Base-by-base conservation (phyloP, 2,888 invertebrate species). In the Bimastos eiseni region DNA sequence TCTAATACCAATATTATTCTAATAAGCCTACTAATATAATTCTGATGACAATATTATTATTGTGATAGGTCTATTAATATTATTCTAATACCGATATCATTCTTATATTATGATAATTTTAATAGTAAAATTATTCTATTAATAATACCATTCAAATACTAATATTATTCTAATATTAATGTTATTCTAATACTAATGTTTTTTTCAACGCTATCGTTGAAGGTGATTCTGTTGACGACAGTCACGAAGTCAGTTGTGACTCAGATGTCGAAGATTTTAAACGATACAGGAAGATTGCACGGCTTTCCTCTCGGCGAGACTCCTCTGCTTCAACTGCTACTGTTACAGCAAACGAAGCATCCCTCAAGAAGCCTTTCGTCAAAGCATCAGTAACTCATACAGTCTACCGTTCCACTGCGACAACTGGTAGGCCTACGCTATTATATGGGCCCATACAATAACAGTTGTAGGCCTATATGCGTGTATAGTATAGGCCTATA, bases 231-330 rank as follows among this genome's bases (percentile, higher is more conserved):
- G 86, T 19, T 21, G 86, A 34, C 24, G 86, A 86, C 34, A 86
- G 86, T 86, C 21, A 37, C 86, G 70, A 70, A n/a, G 34, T 36
- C 86, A 86, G 86, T 36, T 86, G 86, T 37, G 86, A 86, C n/a
- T 86, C 86, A 19, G 86, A 86, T 24, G 86, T 24, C 34, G 86
- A 86, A 24, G 86, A 86, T 24, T 37, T 86, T 36, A 86, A 86
- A 37, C 86, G 86, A 19, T 86, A 86, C 86, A 86, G 17, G 15
- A 30, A n/a, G 70, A 70, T 70, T 70, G 70, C 70, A 13, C 70
- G 70, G 30, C 70, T n/a, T 30, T 8, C 70, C n/a, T 70, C 70
- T 30, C 70, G 70, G n/a, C 30, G 70, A 70, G 70, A 70, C n/a
- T 70, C 70, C n/a, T 70, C 70, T n/a, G 70, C 70, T 6, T 30